Percentiles rank a stretch among this genome's conserved stretches.
Conservation (phyloP, 1,140 invertebrate species). For the Tribolium madens region DNA sequence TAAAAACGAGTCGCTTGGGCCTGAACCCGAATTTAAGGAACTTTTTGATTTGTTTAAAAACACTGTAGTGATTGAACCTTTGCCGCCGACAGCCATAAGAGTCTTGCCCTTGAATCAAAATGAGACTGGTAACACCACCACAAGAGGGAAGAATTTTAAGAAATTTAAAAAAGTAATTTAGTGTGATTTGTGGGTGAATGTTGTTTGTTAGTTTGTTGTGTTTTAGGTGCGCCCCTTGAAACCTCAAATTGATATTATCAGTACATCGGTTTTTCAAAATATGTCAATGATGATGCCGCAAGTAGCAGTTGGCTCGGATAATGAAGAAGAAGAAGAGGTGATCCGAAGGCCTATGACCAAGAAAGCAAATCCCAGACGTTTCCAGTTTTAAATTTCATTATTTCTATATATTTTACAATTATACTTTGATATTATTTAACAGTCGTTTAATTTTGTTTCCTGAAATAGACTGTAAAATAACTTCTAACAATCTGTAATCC, state of each 20-base stretch:
- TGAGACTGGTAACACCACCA: neutral
- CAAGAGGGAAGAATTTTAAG: conserved; percentile 6
- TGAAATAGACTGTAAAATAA: no score
- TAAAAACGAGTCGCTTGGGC: neutral
- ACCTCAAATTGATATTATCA: neutral
- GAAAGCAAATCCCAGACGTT: neutral
- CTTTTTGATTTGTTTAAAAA: conserved; percentile 19
- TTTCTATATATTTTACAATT: no score
- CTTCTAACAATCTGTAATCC: no score
- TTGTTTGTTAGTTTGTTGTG: neutral
- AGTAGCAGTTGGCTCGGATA: neutral
- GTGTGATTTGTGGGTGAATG: neutral
- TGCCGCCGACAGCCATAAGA: neutral
- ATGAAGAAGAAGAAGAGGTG: neutral
- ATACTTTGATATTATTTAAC: no score
- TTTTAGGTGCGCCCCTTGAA: neutral
- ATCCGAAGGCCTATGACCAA: neutral
- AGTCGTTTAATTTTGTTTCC: no score
- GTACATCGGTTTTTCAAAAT: neutral
- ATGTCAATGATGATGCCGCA: neutral
- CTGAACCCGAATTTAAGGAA: conserved; percentile 2
- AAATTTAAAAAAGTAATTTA: conserved; percentile 24
- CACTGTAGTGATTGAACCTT: neutral
- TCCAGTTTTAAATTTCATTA: no score
- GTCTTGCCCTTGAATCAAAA: neutral